Evolutionary conservation across 2,113 vertebrate genomes (phyloP).

Genomic region (Philantomba maxwellii): DNA sequence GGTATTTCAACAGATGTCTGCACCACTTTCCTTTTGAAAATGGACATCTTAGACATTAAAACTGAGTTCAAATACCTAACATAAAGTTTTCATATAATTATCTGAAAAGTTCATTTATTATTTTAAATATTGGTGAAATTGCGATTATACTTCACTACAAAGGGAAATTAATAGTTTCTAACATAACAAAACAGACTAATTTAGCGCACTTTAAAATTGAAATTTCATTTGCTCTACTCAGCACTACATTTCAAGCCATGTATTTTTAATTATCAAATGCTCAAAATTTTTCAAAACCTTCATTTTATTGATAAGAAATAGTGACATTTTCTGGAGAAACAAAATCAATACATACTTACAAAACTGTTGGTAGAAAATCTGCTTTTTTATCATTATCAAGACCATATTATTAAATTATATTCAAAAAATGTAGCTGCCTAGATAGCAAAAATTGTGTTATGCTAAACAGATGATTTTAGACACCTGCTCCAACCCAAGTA

Average conservation of each 20-base stretch:
- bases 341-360: neutral
- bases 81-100: neutral
- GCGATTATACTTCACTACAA: neutral
- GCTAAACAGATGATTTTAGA: neutral
- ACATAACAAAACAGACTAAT: neutral
- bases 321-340: neutral
- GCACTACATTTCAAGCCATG: neutral
- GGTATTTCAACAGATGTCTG: neutral
- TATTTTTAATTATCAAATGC: neutral
- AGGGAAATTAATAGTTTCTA: neutral
- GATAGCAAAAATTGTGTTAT: neutral
- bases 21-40: neutral
- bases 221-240: neutral
- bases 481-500: neutral
- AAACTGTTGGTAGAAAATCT: neutral
- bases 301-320: neutral
- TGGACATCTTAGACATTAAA: neutral
- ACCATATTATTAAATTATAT: neutral
- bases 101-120: neutral
- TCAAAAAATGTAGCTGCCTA: neutral
- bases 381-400: neutral
- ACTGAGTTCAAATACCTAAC: neutral
- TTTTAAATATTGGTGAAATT: constrained; percentile 9
- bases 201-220: neutral
- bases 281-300: neutral